Evolutionary conservation across 2,888 invertebrate species (phyloP), one percentile per base, ranked within the genome.

Genomic region (Trilocha varians): DNA sequence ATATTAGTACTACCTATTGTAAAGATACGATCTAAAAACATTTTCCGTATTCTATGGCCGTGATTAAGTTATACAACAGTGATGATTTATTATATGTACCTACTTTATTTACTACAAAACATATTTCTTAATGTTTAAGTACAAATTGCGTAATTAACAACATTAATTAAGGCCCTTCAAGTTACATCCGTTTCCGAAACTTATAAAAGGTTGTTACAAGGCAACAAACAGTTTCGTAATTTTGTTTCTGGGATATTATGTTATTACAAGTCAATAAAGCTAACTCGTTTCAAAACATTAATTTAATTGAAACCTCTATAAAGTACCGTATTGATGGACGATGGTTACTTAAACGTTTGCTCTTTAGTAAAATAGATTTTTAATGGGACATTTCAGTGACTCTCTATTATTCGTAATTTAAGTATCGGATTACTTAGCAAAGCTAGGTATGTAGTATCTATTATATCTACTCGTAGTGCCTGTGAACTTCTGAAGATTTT

Each of bases 151-250:
- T 13, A 18, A 18, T 13, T 37, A 13, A 37, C 25, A 25, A 37
- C 8, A 37, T 37, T 37, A 37, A 13, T 13, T 13, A 37, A 14
- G 13, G 37, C 14, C 8, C 37, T 37, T 13, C 18, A 18, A 37
- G 13, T 32, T 38, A 48, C 44, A 50, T 50, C 46, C 45, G 43
- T 48, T 50, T 43, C 42, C 38, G 42, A 34, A 40, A 44, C 40
- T 43, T 41, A 44, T 43, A 47, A 43, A n/a, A 49, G 47, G 44
- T 45, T 49, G 45, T 55, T 48, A 52, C 53, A 47, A 50, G 47
- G 46, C 45, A 46, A 55, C 57, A 52, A 55, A 50, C 56, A 49
- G 43, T 55, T 55, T 45, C n/a, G 32, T 44, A 57, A 42, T 54
- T 51, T 57, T 38, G 40, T 41, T 43, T 25, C 11, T 25, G 11